Conservation (phyloP, 2,797 vertebrate species). For the Sciurus vulgaris region DNA sequence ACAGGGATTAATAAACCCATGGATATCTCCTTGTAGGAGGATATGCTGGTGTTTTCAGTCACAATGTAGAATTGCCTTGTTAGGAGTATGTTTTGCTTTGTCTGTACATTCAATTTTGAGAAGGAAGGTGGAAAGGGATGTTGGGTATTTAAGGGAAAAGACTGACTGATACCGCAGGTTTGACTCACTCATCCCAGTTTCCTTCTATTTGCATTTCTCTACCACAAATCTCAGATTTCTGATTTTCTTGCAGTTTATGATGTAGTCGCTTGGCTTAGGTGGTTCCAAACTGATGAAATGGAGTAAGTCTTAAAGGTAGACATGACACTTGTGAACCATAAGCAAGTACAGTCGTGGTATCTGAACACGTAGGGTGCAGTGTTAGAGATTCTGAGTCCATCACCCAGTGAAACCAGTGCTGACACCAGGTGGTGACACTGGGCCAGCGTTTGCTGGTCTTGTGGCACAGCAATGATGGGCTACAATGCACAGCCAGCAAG, state of each 20-base stretch:
- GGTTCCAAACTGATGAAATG: background rate
- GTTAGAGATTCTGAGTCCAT: background rate
- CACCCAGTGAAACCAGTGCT: background rate
- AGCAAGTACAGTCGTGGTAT: rapidly evolving
- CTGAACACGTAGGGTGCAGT: background rate
- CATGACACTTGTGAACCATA: background rate
- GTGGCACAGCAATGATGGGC: background rate
- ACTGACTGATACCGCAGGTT: background rate
- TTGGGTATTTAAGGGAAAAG: background rate
- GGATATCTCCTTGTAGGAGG: background rate
- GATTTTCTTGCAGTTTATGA: background rate
- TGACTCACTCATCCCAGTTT: background rate
- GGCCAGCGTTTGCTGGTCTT: background rate
- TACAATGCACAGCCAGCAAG: rapidly evolving
- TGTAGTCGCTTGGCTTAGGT: background rate
- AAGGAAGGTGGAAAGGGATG: background rate
- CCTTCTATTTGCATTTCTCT: background rate
- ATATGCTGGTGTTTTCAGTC: background rate
- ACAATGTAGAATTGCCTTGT: background rate
- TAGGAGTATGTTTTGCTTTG: background rate
- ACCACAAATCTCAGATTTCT: background rate
- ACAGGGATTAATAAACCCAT: background rate
- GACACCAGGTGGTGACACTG: background rate
- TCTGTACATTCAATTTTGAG: background rate
- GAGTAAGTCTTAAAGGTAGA: background rate